Conservation (phyloP, 2,797 vertebrate species). For the Rhinophrynus dorsalis region DNA sequence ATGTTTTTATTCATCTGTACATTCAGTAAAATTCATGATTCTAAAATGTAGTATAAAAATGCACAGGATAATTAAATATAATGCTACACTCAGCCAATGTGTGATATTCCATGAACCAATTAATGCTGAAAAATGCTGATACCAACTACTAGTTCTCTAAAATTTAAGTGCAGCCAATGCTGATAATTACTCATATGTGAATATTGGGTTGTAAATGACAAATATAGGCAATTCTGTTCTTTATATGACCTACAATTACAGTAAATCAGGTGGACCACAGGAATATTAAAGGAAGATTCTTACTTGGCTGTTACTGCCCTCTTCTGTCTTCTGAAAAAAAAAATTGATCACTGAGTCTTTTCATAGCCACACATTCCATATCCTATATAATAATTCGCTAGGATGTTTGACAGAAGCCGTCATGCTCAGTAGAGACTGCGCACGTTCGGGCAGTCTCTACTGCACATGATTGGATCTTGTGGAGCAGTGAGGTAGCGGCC, state of each 20-base stretch:
- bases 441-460: too few relatives aligned
- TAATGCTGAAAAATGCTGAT: constrained; percentile 37
- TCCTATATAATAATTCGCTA: too few relatives aligned
- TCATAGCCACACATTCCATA: too few relatives aligned
- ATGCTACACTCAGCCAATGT: background rate
- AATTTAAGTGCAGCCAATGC: constrained; percentile 36
- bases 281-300: background rate
- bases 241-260: constrained; percentile 38
- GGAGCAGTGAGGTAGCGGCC: too few relatives aligned
- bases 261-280: constrained; percentile 17
- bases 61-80: constrained; percentile 26
- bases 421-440: too few relatives aligned
- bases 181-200: constrained; percentile 42
- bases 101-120: constrained; percentile 26
- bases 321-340: constrained; percentile 12
- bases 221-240: constrained; percentile 37
- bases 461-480: too few relatives aligned
- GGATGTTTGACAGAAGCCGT: too few relatives aligned
- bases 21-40: background rate
- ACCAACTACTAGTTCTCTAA: constrained; percentile 17
- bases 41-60: constrained; percentile 30
- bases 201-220: constrained; percentile 43
- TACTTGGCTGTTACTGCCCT: constrained; percentile 32
- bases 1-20: too few relatives aligned
- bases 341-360: too few relatives aligned